Percentiles rank a stretch among this genome's conserved stretches.
phyloP scores from a whole-genome alignment of 2,888 invertebrate species.

The Ophion obscuratus region DNA sequence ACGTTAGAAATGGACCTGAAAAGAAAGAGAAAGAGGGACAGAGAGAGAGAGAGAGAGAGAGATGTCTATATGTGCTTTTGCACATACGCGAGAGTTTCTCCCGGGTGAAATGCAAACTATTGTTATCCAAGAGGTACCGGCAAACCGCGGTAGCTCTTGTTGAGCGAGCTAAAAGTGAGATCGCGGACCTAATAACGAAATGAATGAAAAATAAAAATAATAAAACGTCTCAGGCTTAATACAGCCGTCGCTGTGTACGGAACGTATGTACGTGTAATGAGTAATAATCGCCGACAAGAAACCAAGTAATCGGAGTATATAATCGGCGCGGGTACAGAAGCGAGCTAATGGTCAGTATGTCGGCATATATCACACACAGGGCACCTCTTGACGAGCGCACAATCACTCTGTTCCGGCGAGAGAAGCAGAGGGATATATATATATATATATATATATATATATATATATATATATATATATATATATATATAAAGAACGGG shows the following conservation, averaged over 20 bases:
- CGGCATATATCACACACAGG: conserved; percentile 12
- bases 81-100: conserved; percentile 74
- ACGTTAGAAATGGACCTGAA: neutral
- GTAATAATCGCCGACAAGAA: conserved; percentile 53
- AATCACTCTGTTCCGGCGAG: conserved; percentile 25
- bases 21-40: neutral
- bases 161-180: conserved; percentile 61
- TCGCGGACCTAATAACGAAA: conserved; percentile 54
- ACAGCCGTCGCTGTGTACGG: neutral
- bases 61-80: neutral
- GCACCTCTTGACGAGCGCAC: conserved; percentile 55
- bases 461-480: too few species aligned
- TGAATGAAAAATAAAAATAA: conserved; percentile 38
- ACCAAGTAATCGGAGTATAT: conserved; percentile 69
- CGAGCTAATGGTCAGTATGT: conserved; percentile 33
- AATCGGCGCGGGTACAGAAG: conserved; percentile 65
- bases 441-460: too few species aligned
- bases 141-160: conserved; percentile 65
- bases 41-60: neutral
- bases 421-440: neutral
- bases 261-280: conserved; percentile 36
- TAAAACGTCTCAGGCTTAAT: conserved; percentile 29
- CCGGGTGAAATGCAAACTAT: conserved; percentile 79
- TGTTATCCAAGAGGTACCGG: conserved; percentile 68
- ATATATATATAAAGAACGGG: neutral